Base-by-base conservation (phyloP, 2,113 vertebrate genomes). In the Thamnophis sirtalis region DNA sequence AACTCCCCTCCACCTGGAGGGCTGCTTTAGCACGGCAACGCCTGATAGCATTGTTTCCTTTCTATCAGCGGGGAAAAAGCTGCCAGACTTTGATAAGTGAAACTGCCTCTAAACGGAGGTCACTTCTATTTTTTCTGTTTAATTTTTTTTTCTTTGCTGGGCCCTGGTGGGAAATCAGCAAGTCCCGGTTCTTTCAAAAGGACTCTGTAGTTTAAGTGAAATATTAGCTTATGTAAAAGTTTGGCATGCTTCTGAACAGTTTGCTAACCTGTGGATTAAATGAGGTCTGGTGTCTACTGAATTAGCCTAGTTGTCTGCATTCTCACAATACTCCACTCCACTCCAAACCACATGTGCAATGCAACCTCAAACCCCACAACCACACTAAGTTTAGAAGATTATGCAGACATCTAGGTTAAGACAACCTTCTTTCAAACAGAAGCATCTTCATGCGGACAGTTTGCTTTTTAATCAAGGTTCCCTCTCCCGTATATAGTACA, bases 21-120 rank as follows among this genome's bases (percentile, higher is more conserved):
- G 84, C 28, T 54, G 10, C 43, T 48, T 80, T 51, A 43, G 54
- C 80, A 84, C 85, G 49, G 43, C 43, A 49, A 94, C 92, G 94
- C 95, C 94, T 97, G 96, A 96, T 96, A 97, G 96, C 96, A 95
- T 96, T 97, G 96, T 96, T 96, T 96, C 96, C 96, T 93, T 96
- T 92, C 90, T 88, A 38, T 9, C 94, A 93, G 96, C 89, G 95
- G 54, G 54, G 95, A 95, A 95, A 96, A 96, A 95, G 94, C 96
- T 97, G 96, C 94, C 94, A 93, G 96, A 55, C 85, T 85, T 94
- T 92, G 96, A 97, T 97, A 96, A 97, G 96, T 95, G 94, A 93
- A 94, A 95, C 54, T 38, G 68, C 95, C 95, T 96, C 94, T 96
- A 96, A 95, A 94, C 95, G 91, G 96, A 94, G 96, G 94, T 92